These are phyloP conservation scores for Drosophila nr. medialis DNA, from an alignment of 2,888 invertebrate genomes.

Conservation along the genomic window DNA sequence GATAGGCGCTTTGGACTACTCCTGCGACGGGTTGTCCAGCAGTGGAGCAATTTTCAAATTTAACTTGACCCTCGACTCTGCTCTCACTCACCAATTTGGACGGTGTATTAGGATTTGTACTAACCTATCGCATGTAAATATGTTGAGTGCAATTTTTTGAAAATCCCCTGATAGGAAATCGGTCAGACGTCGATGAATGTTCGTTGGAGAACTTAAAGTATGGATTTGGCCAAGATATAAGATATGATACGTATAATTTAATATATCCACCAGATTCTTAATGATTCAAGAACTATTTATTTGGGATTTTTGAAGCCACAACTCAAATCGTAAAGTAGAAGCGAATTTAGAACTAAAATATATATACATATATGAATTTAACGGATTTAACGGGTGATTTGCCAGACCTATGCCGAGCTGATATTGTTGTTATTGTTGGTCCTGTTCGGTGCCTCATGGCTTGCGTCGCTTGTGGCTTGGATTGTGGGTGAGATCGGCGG, in stretches of 20 bases:
- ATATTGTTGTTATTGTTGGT: background rate
- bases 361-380: conserved; percentile 3
- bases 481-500: conserved; percentile 7
- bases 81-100: background rate
- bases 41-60: background rate
- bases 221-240: background rate
- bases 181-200: too few relatives aligned
- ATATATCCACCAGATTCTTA: background rate
- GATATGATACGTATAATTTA: background rate
- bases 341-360: conserved; percentile 18
- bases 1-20: background rate
- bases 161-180: background rate
- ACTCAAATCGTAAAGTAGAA: background rate
- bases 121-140: background rate
- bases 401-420: background rate
- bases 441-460: conserved; percentile 17
- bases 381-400: conserved; percentile 9
- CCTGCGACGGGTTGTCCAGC: background rate
- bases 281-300: background rate
- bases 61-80: background rate
- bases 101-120: background rate
- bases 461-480: conserved; percentile 61
- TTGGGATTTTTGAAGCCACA: background rate
- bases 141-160: background rate
- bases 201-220: background rate